A percentile compares a stretch with the other conserved stretches of the same genome.
These are phyloP conservation scores for Agrotis exclamationis DNA, from an alignment of 2,888 invertebrate genomes.

Conservation along the genomic window DNA sequence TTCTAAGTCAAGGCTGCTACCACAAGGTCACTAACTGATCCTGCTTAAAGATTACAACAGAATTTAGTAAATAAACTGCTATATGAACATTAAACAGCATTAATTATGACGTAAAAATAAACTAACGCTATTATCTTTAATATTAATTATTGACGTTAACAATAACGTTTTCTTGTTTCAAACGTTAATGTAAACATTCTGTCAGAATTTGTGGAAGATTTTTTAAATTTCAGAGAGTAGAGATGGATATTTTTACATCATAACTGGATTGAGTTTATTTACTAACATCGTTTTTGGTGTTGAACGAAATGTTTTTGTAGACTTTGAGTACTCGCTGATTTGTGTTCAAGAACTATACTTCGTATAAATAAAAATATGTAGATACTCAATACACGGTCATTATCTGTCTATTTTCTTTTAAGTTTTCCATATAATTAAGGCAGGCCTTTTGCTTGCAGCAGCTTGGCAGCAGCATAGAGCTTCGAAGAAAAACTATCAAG, in stretches of 20 bases:
- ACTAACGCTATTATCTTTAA: not conserved
- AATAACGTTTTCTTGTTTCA: constrained; percentile 43
- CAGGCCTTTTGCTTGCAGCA: too few species aligned
- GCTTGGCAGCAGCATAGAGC: too few species aligned
- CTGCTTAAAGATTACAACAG: not conserved
- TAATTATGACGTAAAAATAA: not conserved
- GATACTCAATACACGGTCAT: too few species aligned
- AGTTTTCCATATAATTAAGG: too few species aligned
- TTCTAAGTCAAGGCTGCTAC: too few species aligned
- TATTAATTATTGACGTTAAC: constrained; percentile 19
- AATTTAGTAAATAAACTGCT: not conserved
- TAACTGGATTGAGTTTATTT: constrained; percentile 26
- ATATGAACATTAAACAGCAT: not conserved
- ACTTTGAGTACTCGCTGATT: not conserved
- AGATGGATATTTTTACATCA: constrained; percentile 22
- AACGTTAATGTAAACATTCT: constrained; percentile 44
- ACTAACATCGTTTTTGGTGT: constrained; percentile 1
- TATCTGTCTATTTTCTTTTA: too few species aligned
- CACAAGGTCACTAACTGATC: not conserved
- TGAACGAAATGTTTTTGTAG: not conserved
- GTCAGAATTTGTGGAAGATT: constrained; percentile 52
- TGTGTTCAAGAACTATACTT: not conserved
- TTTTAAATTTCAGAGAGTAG: constrained; percentile 19
- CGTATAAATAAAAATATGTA: too few species aligned
- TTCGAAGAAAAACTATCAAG: too few species aligned